phyloP scores from a whole-genome alignment of 2,797 vertebrate genomes.

The Scyliorhinus canicula region DNA sequence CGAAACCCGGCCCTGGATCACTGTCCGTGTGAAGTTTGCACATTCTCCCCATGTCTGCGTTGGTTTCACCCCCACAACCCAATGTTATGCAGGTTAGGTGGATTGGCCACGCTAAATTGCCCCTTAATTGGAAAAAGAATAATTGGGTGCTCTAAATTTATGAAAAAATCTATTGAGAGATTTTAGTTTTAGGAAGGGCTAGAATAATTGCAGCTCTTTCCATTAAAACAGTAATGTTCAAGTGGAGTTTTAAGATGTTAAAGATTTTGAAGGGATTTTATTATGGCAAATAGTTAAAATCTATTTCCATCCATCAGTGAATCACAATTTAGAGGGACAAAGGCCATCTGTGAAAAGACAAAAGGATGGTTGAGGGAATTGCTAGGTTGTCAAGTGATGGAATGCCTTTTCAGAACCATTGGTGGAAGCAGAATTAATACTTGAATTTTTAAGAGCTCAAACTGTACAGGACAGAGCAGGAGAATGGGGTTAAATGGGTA shows the following conservation, averaged over 20 bases:
- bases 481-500: not conserved
- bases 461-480: not conserved
- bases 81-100: too few species aligned
- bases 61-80: too few species aligned
- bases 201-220: not conserved
- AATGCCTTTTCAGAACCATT: not conserved
- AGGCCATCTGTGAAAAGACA: not conserved
- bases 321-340: not conserved
- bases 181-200: not conserved
- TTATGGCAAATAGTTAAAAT: not conserved
- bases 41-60: too few species aligned
- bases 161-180: not conserved
- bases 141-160: too few species aligned
- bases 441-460: not conserved
- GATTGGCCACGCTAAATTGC: too few species aligned
- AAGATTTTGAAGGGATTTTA: not conserved
- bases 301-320: not conserved
- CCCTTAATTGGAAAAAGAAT: too few species aligned
- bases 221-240: not conserved
- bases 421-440: not conserved
- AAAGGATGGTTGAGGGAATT: not conserved
- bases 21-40: too few species aligned
- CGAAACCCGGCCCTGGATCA: too few species aligned
- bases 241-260: not conserved
- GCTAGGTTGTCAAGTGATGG: too few species aligned